These are phyloP conservation scores for Picathartes gymnocephalus DNA, from an alignment of 2,113 vertebrate species.

Conservation along the genomic window DNA sequence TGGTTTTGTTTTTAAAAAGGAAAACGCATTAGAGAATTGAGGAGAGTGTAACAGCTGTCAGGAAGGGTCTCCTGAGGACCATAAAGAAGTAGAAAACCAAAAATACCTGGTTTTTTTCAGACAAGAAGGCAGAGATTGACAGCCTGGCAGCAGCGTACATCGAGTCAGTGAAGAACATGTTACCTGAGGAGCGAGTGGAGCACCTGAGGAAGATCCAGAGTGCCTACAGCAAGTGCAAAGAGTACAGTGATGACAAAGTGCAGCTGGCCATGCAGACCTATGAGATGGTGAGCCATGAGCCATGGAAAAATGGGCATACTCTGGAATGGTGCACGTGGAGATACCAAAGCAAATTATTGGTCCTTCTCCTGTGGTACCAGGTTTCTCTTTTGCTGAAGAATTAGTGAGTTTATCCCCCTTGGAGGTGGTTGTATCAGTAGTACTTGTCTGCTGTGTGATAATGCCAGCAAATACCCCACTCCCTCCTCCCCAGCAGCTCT, in stretches of 20 bases:
- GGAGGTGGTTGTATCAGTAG: not conserved
- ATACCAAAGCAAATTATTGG: not conserved
- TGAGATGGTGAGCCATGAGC: slow-evolving; percentile 90
- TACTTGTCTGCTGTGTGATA: not conserved
- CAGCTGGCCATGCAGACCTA: slow-evolving; percentile 99
- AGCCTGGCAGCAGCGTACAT: slow-evolving; percentile 91
- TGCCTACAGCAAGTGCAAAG: slow-evolving; percentile 93
- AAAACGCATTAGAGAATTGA: rapidly evolving
- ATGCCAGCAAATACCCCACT: not conserved
- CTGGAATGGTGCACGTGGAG: rapidly evolving
- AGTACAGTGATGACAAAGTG: slow-evolving; percentile 97
- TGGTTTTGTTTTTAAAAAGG: not conserved
- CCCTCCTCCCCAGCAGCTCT: not conserved
- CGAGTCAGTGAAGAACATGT: slow-evolving; percentile 81
- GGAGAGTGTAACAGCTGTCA: not conserved
- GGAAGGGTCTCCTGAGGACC: rapidly evolving
- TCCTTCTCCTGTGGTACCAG: not conserved
- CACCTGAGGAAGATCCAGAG: slow-evolving; percentile 92
- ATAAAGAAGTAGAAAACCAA: not conserved
- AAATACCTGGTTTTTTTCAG: slow-evolving; percentile 47
- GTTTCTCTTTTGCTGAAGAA: not conserved
- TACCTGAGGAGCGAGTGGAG: slow-evolving; percentile 85
- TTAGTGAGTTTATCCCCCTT: not conserved
- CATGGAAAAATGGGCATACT: rapidly evolving
- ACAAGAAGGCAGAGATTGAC: slow-evolving; percentile 95